Evolutionary conservation across 1,140 invertebrate genomes (phyloP), one percentile per base, ranked within the genome.

Genomic region (Papilio polytes): DNA sequence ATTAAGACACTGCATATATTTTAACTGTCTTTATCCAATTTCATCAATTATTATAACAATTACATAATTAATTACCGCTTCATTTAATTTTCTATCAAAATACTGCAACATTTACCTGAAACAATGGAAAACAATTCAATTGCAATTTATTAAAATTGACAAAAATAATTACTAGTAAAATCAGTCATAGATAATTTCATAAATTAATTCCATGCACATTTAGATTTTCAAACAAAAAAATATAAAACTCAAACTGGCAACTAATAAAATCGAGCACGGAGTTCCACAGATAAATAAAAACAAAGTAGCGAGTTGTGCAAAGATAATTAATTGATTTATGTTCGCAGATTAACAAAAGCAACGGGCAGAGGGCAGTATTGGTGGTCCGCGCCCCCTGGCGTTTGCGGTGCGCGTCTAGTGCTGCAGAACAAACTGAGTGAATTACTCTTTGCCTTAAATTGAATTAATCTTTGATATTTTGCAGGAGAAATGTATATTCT

Each of bases 261-360:
- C 63, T 70, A 31, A 70, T 36, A 70, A 70, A 70, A 13, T 7
- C 13, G 63, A 70, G 63, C 26, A 31, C 59, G 22, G 22, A 66
- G 10, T 31, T 66, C 1, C 20, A 66, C 63, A 31, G 63, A 70
- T 70, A 70, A 70, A 70, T 26, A 31, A 70, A 70, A 70, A 70
- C 63, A 31, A 70, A 36, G 26, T 70, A 70, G 26, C 22, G 26
- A 70, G 26, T 13, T 70, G 26, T 15, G 4, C 63, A 70, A 26
- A 70, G 63, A 70, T 70, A 70, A 70, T 70, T 70, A 70, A 70
- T 70, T 70, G 63, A 70, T 70, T 70, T 70, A 70, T 70, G 13
- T 70, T 63, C 20, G 59, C 59, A 70, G 63, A 70, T 70, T 70
- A 70, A 70, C 63, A 70, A 70, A 70, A 31, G 63, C 63, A 31